These are phyloP conservation scores for Tiliacea citrago DNA, from an alignment of 2,888 invertebrate species.

Conservation along the genomic window DNA sequence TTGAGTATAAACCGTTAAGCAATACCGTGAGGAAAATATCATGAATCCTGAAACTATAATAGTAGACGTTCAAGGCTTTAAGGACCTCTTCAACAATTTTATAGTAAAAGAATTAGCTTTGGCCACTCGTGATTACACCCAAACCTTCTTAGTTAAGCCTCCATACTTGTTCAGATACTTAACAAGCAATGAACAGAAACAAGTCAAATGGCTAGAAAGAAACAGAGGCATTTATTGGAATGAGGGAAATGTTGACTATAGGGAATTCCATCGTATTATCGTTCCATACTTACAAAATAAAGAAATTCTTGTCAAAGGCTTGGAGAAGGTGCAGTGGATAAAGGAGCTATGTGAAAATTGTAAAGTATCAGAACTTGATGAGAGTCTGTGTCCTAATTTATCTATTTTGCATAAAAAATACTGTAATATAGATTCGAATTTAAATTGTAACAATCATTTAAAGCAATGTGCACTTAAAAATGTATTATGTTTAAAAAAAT, in stretches of 20 bases:
- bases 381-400: not conserved
- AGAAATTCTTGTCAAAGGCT: not conserved
- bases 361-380: constrained; percentile 4
- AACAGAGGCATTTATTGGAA: not conserved
- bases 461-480: constrained; percentile 13
- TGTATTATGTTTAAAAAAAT: constrained; percentile 15
- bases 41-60: constrained; percentile 9
- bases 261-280: not conserved
- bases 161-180: not conserved
- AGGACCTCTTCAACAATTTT: constrained; percentile 5
- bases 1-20: constrained; percentile 5
- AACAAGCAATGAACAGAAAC: not conserved
- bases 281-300: not conserved
- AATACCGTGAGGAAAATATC: constrained; percentile 19
- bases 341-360: not conserved
- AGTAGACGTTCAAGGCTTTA: constrained; percentile 21
- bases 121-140: not conserved
- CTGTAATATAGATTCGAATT: not conserved
- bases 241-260: not conserved
- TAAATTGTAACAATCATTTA: constrained; percentile 6
- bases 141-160: constrained; percentile 13
- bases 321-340: not conserved
- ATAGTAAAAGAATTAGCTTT: constrained; percentile 22
- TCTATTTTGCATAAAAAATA: constrained; percentile 7
- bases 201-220: constrained; percentile 4